phyloP scores from a whole-genome alignment of 2,888 invertebrate species.

The Epinotia ramella region DNA sequence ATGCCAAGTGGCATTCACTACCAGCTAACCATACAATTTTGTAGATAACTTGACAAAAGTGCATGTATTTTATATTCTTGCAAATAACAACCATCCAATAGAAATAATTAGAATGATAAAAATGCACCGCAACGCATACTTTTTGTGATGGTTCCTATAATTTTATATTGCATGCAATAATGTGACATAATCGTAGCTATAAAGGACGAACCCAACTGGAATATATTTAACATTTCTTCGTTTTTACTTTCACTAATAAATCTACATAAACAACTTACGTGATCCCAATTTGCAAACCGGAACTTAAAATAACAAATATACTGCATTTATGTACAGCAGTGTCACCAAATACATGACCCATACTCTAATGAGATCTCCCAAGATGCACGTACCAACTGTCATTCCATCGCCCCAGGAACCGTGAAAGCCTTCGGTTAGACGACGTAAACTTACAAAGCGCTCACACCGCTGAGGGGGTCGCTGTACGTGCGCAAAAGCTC shows the following conservation, averaged over 20 bases:
- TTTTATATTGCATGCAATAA: no score
- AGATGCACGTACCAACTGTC: constrained; percentile 16
- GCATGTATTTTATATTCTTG: no score
- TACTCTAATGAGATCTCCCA: not conserved
- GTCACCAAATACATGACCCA: not conserved
- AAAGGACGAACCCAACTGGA: no score
- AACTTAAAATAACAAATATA: constrained; percentile 1
- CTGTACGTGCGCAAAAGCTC: constrained; percentile 46
- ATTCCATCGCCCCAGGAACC: constrained; percentile 11
- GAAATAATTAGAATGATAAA: no score
- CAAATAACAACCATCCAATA: no score
- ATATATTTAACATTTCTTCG: no score
- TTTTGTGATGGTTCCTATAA: no score
- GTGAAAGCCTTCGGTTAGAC: constrained; percentile 9
- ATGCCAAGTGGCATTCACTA: no score
- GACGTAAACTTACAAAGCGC: constrained; percentile 22
- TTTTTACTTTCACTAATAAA: not conserved
- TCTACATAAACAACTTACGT: not conserved
- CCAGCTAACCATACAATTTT: no score
- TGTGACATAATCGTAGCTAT: no score
- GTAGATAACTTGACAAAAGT: no score
- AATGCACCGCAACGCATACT: no score
- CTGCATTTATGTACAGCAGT: not conserved
- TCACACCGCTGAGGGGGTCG: constrained; percentile 17
- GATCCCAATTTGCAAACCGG: not conserved